Conservation (phyloP, 2,888 invertebrate species). For the Alloscopus bannaensis region DNA sequence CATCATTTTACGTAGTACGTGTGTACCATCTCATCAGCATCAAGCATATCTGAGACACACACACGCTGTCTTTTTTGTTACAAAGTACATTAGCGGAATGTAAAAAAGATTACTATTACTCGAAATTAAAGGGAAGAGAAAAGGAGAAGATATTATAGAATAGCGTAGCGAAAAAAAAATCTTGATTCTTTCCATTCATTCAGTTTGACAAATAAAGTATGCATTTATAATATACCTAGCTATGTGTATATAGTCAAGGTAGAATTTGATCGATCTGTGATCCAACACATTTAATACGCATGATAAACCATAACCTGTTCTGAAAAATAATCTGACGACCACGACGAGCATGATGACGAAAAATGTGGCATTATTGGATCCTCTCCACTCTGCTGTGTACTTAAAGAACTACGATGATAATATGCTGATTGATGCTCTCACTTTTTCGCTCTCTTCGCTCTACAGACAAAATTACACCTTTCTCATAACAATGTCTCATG, state of each 20-base stretch:
- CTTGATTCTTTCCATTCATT: constrained; percentile 2
- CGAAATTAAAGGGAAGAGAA: background rate
- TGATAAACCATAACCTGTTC: background rate
- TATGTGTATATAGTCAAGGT: background rate
- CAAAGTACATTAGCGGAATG: background rate
- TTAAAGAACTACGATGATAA: constrained; percentile 32
- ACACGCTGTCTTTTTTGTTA: background rate
- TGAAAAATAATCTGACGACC: background rate
- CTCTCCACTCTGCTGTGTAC: constrained; percentile 11
- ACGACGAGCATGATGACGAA: background rate
- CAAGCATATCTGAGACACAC: too few species aligned
- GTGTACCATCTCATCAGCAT: too few species aligned
- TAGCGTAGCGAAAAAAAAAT: constrained; percentile 18
- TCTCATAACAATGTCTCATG: constrained; percentile 34
- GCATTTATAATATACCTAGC: too few species aligned
- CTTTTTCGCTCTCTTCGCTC: too few species aligned
- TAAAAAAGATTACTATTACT: background rate
- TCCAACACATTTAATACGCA: background rate
- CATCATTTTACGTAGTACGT: too few species aligned
- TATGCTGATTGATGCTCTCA: constrained; percentile 40
- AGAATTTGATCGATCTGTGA: background rate
- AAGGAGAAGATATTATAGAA: background rate
- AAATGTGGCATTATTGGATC: constrained; percentile 19
- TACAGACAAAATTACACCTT: constrained; percentile 42
- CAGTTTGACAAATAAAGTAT: background rate